Evolutionary conservation across 92 coral and sea anemone genomes (phyloP), one percentile per base, ranked within the genome.

Genomic region (Actinostola sp.): DNA sequence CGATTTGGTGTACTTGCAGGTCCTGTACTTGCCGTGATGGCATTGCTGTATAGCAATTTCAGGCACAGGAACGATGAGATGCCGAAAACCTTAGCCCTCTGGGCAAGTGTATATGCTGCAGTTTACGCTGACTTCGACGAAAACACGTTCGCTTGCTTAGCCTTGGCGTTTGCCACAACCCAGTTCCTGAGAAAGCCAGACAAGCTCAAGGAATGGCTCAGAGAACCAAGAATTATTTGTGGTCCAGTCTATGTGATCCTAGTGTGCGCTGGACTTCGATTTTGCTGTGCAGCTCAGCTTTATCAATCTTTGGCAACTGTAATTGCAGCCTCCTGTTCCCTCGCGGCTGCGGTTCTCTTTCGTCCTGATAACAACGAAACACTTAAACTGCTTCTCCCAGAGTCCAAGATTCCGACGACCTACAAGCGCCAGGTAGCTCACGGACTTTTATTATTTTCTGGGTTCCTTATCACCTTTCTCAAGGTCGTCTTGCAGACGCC

Each of bases 281-380:
- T 62, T 13, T 51, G 41, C 30, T 52, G 60, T 4, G 3, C 25
- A 8, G n/a, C 32, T 15, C 30, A 50, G 15, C 5, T 52, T 26
- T 17, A 35, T 42, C 50, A 39, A 14, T 21, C 59, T 39, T 58
- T 42, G 67, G 66, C 52, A 34, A 33, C 30, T 1, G 35, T 9
- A 16, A 62, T 72, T 1, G 57, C 82, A 2, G 77, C 61, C 8
- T 10, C 31, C n/a, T 76, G 72, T 65, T 61, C 82, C n/a, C 28
- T 70, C 12, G 59, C 60, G 20, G 88, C 88, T 41, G 78, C 88
- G 44, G 52, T 82, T 51, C 71, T 82, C 70, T 52, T 82, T 27
- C 87, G 87, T 14, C 87, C 87, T 27, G 87, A 82, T 67, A 82
- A 82, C 81, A 19, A 28, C 36, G 75, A 73, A 49, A 61, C 71